Evolutionary conservation across 2,888 invertebrate species (phyloP), one percentile per base, ranked within the genome.

Genomic region (Ornithoptera alexandrae): DNA sequence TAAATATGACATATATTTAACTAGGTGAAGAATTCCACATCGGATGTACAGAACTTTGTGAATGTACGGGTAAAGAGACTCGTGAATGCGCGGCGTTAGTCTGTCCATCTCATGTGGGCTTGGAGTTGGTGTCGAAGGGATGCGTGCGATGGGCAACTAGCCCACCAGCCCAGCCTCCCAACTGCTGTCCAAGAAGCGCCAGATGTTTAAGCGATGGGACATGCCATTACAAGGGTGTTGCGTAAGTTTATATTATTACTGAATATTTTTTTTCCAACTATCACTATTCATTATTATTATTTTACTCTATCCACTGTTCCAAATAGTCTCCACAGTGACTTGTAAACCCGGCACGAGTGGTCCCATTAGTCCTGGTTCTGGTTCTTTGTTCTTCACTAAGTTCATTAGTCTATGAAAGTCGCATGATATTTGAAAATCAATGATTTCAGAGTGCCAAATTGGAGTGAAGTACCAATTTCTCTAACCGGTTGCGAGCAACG

Each of bases 61-160:
- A 95, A 69, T 98, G 98, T 81, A 94, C 94, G 1, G 94, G 94
- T 1, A 91, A 93, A 1, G 96, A 76, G 74, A 87, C 78, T 42
- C 94, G 95, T 0, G 95, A 96, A 74, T 98, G 98, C 80, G 94
- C 95, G 1, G 95, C 96, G 60, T 93, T 98, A 39, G 95, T 97
- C 73, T 98, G 98, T 95, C 98, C 74, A 0, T 95, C 96, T 0
- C 96, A 96, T 77, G 97, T 97, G 72, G 97, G 97, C 0, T 89
- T 97, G n/a, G 97, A 97, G 80, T 94, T 97, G 10, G 87, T 97
- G 62, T 96, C 97, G 79, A 96, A 97, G 0, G 94, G 96, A 72
- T 98, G 98, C 22, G 80, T 97, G 12, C 94, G 96, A 74, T 98
- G 98, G 98, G 97, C 97, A 72, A 95, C 96, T 0, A 95, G 95